Evolutionary conservation across 2,113 vertebrate genomes (phyloP), one percentile per base, ranked within the genome.

Genomic region (Vimba vimba): DNA sequence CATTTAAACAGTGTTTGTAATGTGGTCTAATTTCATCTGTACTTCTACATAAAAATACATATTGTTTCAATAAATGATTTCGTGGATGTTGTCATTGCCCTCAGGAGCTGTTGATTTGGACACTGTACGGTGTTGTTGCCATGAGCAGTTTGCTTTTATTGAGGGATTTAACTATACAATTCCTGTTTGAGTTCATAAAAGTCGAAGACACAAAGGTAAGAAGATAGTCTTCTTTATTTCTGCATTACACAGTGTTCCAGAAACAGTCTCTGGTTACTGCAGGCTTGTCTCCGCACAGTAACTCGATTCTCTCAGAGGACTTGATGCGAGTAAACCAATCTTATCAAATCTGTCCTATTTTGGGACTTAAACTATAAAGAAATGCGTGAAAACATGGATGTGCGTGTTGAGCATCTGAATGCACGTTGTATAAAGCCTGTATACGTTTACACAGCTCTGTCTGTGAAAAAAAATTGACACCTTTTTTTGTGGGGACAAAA

Each of bases 301-400:
- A 8, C 10, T 2, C 5, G 8, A 47, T 8, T 74, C 55, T 23
- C 52, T 43, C 43, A 27, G 21, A 39, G 59, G 11, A 36, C 45
- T 6, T 11, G 45, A 55, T 23, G 30, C 0, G 7, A 33, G 59
- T 15, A 21, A 69, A 6, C 0, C 39, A 69, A 78, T 55, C 83
- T 13, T 47, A 36, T n/a, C 47, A 74, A 68, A 85, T 79, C 76
- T 59, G 64, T 8, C 75, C 62, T 71, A 9, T 79, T 79, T 62
- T 79, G n/a, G 52, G 6, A 8, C 0, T 25, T 45, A 8, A 52
- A 17, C 74, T 52, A 10, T 30, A 19, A 25, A 25, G 19, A 4
- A 43, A 57, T 9, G 3, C n/a, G 73, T 76, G 73, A 15, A 77
- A 6, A 19, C 47, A 33, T 23, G 55, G 6, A 50, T 59, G 50